These are phyloP conservation scores for Mixornis gularis DNA, from an alignment of 2,113 vertebrate species.

Conservation along the genomic window DNA sequence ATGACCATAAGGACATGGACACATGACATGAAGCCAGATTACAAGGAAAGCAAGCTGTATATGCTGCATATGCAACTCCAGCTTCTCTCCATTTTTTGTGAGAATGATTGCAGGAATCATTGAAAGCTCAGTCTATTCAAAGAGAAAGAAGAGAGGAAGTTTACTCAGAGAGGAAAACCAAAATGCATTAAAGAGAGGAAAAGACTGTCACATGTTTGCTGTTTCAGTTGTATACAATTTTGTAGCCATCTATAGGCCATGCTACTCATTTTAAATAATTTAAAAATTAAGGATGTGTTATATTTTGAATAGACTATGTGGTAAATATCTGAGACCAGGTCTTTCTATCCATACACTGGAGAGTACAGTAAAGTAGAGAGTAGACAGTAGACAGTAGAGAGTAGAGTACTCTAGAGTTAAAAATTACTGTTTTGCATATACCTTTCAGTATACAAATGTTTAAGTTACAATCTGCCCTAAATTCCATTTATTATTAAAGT, in stretches of 20 bases:
- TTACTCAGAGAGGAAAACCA: background rate
- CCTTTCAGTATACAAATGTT: background rate
- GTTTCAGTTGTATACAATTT: background rate
- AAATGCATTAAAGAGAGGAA: background rate
- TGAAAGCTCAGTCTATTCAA: background rate
- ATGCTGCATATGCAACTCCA: background rate
- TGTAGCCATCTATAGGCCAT: background rate
- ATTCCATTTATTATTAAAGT: background rate
- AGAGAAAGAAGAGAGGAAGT: background rate
- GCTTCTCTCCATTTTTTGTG: background rate
- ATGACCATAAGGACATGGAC: background rate
- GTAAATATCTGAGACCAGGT: background rate
- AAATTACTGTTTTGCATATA: background rate
- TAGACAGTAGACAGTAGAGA: background rate
- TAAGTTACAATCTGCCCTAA: background rate
- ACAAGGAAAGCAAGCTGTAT: background rate
- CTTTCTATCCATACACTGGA: background rate
- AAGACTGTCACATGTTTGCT: background rate
- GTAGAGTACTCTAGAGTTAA: background rate
- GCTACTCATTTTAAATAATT: background rate
- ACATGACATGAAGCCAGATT: background rate
- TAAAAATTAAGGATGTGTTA: background rate
- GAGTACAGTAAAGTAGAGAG: background rate
- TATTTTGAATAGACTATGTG: background rate
- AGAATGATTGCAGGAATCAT: background rate